These are phyloP conservation scores for Hippocampus barbouri DNA, from an alignment of 2,113 vertebrate genomes.

Conservation along the genomic window DNA sequence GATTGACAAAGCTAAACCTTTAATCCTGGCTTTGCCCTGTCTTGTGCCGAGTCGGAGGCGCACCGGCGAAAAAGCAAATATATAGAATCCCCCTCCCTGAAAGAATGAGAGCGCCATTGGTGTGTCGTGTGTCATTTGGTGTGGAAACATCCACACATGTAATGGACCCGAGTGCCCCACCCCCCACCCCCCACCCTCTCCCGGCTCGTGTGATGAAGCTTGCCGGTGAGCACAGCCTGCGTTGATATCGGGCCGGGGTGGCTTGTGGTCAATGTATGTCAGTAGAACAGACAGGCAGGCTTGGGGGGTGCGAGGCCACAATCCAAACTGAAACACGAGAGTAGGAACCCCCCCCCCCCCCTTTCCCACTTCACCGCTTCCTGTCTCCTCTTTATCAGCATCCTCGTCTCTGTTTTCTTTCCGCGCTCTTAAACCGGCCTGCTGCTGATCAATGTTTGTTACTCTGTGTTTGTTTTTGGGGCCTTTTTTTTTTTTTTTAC, in stretches of 20 bases:
- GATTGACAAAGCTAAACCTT: slow-evolving; percentile 61
- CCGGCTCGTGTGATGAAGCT: slow-evolving; percentile 15
- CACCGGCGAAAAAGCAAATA: slow-evolving; percentile 44
- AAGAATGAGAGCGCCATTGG: slow-evolving; percentile 19
- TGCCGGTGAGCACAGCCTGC: slow-evolving; percentile 52
- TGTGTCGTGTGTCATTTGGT: not conserved
- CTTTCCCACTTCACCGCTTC: slow-evolving; percentile 51
- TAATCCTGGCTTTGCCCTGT: slow-evolving; percentile 59
- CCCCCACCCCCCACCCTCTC: no score
- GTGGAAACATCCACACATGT: not conserved
- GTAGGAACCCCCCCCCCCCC: slow-evolving; percentile 57
- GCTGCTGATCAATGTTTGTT: slow-evolving; percentile 73
- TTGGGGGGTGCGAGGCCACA: slow-evolving; percentile 27
- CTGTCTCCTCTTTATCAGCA: slow-evolving; percentile 74
- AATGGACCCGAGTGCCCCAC: not conserved
- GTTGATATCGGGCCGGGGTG: slow-evolving; percentile 48
- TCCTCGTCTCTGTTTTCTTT: slow-evolving; percentile 63
- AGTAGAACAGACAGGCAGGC: slow-evolving; percentile 44
- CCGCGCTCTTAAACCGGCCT: slow-evolving; percentile 56
- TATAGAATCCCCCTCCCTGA: slow-evolving; percentile 24
- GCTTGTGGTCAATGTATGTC: slow-evolving; percentile 66
- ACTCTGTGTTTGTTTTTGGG: slow-evolving; percentile 44
- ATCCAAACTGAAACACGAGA: slow-evolving; percentile 63
- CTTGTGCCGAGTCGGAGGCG: slow-evolving; percentile 45
- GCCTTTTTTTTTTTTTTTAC: slow-evolving; percentile 52